Evolutionary conservation across 2,888 invertebrate genomes (phyloP), one percentile per base, ranked within the genome.

Genomic region (Thera obeliscata): DNA sequence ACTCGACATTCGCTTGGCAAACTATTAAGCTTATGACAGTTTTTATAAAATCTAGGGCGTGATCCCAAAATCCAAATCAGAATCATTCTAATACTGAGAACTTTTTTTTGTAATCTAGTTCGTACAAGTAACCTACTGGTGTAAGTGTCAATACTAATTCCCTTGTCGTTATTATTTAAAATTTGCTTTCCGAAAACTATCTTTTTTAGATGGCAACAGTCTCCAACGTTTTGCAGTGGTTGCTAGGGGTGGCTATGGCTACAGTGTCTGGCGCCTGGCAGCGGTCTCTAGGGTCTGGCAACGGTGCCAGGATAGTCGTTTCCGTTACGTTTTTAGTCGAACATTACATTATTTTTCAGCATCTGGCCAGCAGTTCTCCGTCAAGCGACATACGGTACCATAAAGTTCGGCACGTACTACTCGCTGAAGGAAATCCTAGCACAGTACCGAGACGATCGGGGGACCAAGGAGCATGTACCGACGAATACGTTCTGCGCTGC

Each of bases 351-450:
- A 33, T 46, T 46, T 6, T 6, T 33, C 52, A 66, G 98, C 62
- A 97, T 99, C 83, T 96, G 97, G 95, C 98, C 98, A 61, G 98
- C 99, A 55, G 96, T 99, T 62, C 93, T 99, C 66, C 95, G 98
- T 2, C 99, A 99, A 90, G 97, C 98, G 43, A 98, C 98, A 50
- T 99, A 99, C 92, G 99, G 99, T 77, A 98, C 98, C 48, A 98
- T 99, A 72, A 99, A 99, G 91, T 98, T 99, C 86, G 99, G 99
- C 75, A 97, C 98, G 9, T 99, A 99, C 89, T 98, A 99, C 87
- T 96, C 98, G 1, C 89, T 98, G 76, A 98, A 98, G 89, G 94
- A 96, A 81, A 87, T 95, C 69, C 84, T 97, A 52, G 94, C 95
- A 9, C 92, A 95, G 83, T 90, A 94, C 73, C 94, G 94, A 0